Percentiles rank a stretch among this genome's conserved stretches.
Evolutionary conservation across 2,113 vertebrate species (phyloP).

Genomic region (Harpagus bidentatus): DNA sequence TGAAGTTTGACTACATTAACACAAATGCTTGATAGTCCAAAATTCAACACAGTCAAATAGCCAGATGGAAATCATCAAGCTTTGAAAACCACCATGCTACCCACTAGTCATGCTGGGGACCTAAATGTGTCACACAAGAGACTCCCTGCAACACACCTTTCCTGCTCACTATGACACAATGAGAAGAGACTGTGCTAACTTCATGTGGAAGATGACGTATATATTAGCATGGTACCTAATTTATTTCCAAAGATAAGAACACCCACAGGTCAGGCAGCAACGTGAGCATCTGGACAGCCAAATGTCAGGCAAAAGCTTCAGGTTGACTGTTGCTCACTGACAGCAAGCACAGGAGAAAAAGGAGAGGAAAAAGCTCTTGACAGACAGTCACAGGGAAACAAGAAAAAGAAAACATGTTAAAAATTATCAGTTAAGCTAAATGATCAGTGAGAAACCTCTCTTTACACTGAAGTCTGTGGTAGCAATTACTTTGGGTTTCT

Average conservation of each 20-base stretch:
- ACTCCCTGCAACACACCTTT: neutral
- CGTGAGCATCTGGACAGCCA: slow-evolving; percentile 24
- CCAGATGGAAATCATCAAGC: neutral
- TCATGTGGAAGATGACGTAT: neutral
- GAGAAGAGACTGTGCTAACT: neutral
- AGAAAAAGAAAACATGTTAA: neutral
- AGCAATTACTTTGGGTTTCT: neutral
- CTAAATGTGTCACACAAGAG: neutral
- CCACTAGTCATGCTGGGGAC: neutral
- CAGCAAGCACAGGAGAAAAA: neutral
- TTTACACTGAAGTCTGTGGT: neutral
- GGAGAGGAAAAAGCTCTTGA: neutral
- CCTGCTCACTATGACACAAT: neutral
- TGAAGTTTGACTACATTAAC: neutral
- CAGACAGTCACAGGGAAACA: neutral
- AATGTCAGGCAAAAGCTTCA: slow-evolving; percentile 2
- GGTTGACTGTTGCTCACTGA: neutral
- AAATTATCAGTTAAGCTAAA: neutral
- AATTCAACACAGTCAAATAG: neutral
- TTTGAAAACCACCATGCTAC: neutral
- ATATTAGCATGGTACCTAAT: neutral
- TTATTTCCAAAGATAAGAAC: slow-evolving; percentile 9
- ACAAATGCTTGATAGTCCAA: neutral
- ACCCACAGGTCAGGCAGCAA: neutral
- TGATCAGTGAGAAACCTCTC: neutral